Evolutionary conservation across 2,888 invertebrate species (phyloP).

Genomic region (Podabrus alpinus): DNA sequence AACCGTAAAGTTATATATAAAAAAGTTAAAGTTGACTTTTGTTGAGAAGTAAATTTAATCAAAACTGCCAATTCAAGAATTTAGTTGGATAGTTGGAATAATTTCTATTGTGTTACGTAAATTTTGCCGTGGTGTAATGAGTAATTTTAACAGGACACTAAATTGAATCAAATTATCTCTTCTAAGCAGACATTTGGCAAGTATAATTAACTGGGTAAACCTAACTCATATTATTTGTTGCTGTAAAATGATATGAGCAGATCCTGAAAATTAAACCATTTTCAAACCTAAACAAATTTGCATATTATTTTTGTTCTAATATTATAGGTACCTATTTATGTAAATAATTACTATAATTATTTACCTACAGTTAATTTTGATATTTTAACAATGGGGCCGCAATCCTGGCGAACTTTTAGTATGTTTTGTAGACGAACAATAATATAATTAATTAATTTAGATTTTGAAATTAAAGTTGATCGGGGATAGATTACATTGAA

Average conservation of each 20-base stretch:
- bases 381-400: neutral
- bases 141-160: slow-evolving; percentile 4
- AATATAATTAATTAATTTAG: no score
- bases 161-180: slow-evolving; percentile 12
- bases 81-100: neutral
- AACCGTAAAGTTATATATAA: neutral
- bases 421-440: neutral
- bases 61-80: neutral
- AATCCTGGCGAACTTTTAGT: neutral
- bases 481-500: neutral
- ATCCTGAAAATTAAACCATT: neutral
- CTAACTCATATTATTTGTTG: slow-evolving; percentile 13
- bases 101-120: neutral
- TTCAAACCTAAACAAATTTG: neutral
- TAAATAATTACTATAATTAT: no score
- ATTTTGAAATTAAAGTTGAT: neutral
- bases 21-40: neutral
- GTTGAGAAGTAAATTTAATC: neutral
- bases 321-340: no score
- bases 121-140: neutral
- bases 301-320: neutral
- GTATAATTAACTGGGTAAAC: slow-evolving; percentile 15
- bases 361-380: no score
- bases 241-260: slow-evolving; percentile 11
- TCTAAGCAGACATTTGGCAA: slow-evolving; percentile 12